Conservation (phyloP, 2,797 vertebrate genomes). For the Muraenolepis orangiensis region DNA sequence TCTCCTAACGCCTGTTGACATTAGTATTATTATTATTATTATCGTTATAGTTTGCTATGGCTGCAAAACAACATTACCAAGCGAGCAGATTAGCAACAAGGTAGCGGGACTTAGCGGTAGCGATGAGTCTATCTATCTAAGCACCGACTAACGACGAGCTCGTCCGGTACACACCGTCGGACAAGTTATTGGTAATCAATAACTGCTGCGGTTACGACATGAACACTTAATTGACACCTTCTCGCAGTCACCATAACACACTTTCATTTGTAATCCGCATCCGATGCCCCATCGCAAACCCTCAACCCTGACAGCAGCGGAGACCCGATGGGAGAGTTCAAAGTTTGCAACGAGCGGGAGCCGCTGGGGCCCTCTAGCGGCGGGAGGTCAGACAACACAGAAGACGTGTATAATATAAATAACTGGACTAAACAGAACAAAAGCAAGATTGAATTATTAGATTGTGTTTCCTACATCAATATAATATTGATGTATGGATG, state of each 20-base stretch:
- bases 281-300: slow-evolving; percentile 1
- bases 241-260: slow-evolving; percentile 4
- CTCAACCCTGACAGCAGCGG: neutral
- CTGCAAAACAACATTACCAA: neutral
- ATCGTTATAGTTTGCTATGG: slow-evolving; percentile 30
- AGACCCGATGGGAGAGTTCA: slow-evolving; percentile 41
- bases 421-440: neutral
- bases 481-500: neutral
- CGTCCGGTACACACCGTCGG: neutral
- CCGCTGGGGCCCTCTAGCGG: slow-evolving; percentile 53
- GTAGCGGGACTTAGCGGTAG: neutral
- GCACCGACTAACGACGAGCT: neutral
- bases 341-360: slow-evolving; percentile 25
- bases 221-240: neutral
- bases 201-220: neutral
- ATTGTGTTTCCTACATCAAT: neutral
- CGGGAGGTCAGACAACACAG: neutral
- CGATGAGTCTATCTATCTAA: neutral
- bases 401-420: neutral
- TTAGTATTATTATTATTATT: too few relatives aligned
- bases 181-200: neutral
- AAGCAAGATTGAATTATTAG: neutral
- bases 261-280: slow-evolving; percentile 29
- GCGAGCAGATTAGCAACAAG: neutral
- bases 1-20: slow-evolving; percentile 30